Evolutionary conservation across 1,140 invertebrate genomes (phyloP), one percentile per base, ranked within the genome.

Genomic region (Littorina saxatilis): DNA sequence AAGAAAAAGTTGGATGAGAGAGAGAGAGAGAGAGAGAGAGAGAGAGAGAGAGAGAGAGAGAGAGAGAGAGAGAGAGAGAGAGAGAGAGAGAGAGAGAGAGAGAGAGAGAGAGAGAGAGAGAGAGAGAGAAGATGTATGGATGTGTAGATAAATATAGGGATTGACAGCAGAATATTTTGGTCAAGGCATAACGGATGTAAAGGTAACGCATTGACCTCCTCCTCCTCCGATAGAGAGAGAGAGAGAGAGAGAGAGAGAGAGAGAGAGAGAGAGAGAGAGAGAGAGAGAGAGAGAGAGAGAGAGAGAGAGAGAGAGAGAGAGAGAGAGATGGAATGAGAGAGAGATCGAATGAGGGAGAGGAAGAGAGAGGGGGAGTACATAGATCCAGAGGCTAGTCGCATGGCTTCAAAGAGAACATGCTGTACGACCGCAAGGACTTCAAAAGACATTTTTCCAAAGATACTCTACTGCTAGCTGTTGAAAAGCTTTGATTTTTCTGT

Each of bases 291-390:
- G 70, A 37, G 29, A 73, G 70, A 37, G 29, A 73, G 70, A 73
- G 70, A 73, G 70, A 73, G 72, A 74, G 72, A 74, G 72, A 40
- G 72, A 74, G 72, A 74, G 72, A 74, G 72, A 74, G 72, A 74
- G 39, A 74, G 72, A 37, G 40, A n/a, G n/a, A n/a, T n/a, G n/a
- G n/a, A n/a, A n/a, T n/a, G n/a, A n/a, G n/a, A n/a, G n/a, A n/a
- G n/a, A n/a, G n/a, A n/a, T n/a, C n/a, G n/a, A n/a, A n/a, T n/a
- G n/a, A n/a, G n/a, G n/a, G n/a, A n/a, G n/a, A 74, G 29, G 13
- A 35, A 4, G 72, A 40, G 0, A 40, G 72, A 40, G 29, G 39
- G 23, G 72, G 72, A 1, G 63, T 68, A 68, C 27, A 68, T n/a
- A 27, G 27, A 68, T 2, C 2, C 0, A 37, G 13, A 0, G 1